These are phyloP conservation scores for Merodon equestris DNA, from an alignment of 2,888 invertebrate genomes.

Conservation along the genomic window DNA sequence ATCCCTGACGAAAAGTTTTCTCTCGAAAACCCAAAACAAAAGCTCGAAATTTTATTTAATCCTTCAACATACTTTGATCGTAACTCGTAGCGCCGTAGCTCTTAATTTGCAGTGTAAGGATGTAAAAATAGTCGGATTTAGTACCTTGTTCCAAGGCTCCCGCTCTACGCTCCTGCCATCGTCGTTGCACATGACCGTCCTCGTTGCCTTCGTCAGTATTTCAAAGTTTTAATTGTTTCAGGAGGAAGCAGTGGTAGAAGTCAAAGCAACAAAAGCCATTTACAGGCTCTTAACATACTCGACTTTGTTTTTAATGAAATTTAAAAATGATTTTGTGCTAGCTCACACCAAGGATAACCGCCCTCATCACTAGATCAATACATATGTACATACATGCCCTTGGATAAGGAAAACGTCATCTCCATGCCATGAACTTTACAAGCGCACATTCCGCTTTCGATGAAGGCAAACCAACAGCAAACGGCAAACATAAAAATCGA, in stretches of 20 bases:
- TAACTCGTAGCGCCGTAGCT: no score
- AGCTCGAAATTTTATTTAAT: slow-evolving; percentile 15
- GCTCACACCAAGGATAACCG: no score
- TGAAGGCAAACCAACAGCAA: not conserved
- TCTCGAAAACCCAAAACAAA: slow-evolving; percentile 4
- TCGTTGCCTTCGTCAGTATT: no score
- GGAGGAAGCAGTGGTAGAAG: not conserved
- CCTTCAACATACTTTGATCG: slow-evolving; percentile 10
- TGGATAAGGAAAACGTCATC: no score
- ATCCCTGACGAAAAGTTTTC: slow-evolving; percentile 19
- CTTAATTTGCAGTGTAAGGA: no score
- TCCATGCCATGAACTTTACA: slow-evolving; percentile 44
- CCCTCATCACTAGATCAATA: no score
- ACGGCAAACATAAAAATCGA: not conserved
- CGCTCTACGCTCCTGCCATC: not conserved
- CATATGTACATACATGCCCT: no score
- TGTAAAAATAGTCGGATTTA: not conserved
- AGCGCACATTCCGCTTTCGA: slow-evolving; percentile 44
- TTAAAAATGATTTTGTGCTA: slow-evolving; percentile 33
- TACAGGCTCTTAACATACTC: slow-evolving; percentile 35
- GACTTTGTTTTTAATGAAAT: slow-evolving; percentile 59
- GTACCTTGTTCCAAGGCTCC: no score
- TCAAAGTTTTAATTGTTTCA: no score
- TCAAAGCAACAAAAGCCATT: slow-evolving; percentile 21
- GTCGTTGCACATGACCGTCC: not conserved